These are phyloP conservation scores for Anoplolepis gracilipes DNA, from an alignment of 1,140 invertebrate genomes.

Conservation along the genomic window DNA sequence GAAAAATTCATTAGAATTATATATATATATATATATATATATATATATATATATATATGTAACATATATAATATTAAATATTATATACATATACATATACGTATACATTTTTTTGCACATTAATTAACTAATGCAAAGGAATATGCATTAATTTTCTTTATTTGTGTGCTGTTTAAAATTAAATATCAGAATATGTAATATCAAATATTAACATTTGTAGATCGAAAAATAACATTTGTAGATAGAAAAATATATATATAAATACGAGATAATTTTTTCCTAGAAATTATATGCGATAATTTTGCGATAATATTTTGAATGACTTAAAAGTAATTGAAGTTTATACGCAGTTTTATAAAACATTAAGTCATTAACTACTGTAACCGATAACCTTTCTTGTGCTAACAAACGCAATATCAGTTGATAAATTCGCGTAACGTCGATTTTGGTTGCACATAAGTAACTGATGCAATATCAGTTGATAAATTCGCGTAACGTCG, in stretches of 20 bases:
- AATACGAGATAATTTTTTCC: neutral
- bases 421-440: slow-evolving; percentile 6
- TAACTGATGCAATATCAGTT: slow-evolving; percentile 6
- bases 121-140: neutral
- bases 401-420: neutral
- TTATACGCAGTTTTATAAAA: neutral
- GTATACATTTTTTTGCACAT: neutral
- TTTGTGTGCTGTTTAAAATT: neutral
- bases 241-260: too few relatives aligned
- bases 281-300: neutral
- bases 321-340: too few relatives aligned
- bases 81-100: too few relatives aligned
- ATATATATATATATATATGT: too few relatives aligned
- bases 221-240: neutral
- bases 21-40: too few relatives aligned
- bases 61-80: too few relatives aligned
- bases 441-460: neutral
- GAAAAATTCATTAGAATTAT: neutral
- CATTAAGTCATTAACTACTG: neutral
- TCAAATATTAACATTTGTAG: neutral
- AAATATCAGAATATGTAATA: neutral
- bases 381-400: neutral
- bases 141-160: too few relatives aligned
- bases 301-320: neutral
- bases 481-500: neutral